Percentiles rank a stretch among this genome's conserved stretches.
phyloP scores from a whole-genome alignment of 2,797 vertebrate genomes.

The Synaphobranchus kaupii region DNA sequence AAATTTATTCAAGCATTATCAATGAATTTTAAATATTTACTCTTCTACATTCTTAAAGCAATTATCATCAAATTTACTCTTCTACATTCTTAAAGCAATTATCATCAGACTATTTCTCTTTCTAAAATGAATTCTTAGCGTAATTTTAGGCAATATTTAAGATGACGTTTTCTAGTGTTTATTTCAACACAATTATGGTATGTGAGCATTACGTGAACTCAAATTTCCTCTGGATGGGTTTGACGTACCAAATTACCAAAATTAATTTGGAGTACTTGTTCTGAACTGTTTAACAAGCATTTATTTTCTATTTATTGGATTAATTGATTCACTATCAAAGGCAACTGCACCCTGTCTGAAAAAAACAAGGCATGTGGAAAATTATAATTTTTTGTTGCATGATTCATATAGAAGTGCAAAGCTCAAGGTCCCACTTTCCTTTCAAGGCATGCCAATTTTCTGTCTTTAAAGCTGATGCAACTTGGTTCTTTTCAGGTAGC shows the following conservation, averaged over 20 bases:
- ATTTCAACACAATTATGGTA: neutral
- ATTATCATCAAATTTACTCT: conserved; percentile 36
- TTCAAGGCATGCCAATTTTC: neutral
- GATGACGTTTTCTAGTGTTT: neutral
- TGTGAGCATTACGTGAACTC: neutral
- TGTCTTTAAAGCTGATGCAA: neutral
- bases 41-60: conserved; percentile 24
- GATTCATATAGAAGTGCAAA: neutral
- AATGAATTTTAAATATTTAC: conserved; percentile 24
- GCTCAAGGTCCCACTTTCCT: neutral
- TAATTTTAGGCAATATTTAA: neutral
- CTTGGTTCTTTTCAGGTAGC: neutral
- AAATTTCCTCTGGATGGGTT: neutral
- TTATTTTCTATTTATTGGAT: neutral
- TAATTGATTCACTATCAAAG: neutral
- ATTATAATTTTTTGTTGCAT: neutral
- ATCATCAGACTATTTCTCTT: conserved; percentile 8
- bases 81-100: conserved; percentile 33
- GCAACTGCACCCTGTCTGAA: neutral
- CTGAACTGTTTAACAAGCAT: neutral
- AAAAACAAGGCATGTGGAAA: neutral
- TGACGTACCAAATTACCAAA: neutral
- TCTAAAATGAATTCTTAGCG: neutral
- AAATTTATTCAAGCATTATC: conserved; percentile 7
- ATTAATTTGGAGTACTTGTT: neutral